phyloP scores from a whole-genome alignment of 2,888 invertebrate species.

The Drosophila phalerata region DNA sequence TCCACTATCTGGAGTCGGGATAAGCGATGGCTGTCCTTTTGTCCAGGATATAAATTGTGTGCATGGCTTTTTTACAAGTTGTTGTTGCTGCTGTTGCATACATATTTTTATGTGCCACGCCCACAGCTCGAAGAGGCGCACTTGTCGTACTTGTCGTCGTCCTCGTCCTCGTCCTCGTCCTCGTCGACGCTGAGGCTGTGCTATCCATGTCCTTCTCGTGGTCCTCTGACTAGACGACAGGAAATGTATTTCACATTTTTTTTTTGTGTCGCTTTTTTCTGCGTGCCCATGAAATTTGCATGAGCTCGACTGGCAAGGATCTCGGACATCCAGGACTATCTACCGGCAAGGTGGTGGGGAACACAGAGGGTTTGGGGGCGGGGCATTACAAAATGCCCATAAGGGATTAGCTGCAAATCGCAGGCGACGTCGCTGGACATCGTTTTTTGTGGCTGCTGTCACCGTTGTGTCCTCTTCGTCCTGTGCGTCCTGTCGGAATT shows the following conservation, averaged over 20 bases:
- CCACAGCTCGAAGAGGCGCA: constrained; percentile 29
- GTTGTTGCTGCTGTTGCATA: constrained; percentile 35
- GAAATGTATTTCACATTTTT: constrained; percentile 84
- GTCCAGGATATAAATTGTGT: constrained; percentile 71
- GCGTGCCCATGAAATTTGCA: constrained; percentile 84
- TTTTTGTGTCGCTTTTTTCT: constrained; percentile 77
- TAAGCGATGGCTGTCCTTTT: constrained; percentile 62
- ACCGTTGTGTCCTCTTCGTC: constrained; percentile 45
- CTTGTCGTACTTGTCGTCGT: constrained; percentile 68
- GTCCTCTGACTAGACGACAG: constrained; percentile 80
- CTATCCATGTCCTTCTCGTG: constrained; percentile 46
- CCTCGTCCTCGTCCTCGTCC: constrained; percentile 18
- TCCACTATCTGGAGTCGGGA: constrained; percentile 70
- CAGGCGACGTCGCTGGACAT: constrained; percentile 60
- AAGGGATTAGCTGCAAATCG: constrained; percentile 84
- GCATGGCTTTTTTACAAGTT: constrained; percentile 57
- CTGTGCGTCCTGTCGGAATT: constrained; percentile 67
- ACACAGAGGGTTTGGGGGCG: neutral
- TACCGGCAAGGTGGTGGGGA: constrained; percentile 33
- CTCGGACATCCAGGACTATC: constrained; percentile 32
- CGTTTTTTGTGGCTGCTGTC: constrained; percentile 44
- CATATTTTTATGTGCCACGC: constrained; percentile 63
- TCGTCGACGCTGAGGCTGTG: constrained; percentile 9
- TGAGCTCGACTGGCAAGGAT: constrained; percentile 69
- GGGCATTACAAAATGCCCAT: constrained; percentile 83